Evolutionary conservation across 1,140 invertebrate species (phyloP), one percentile per base, ranked within the genome.

Genomic region (Mamestra configurata): DNA sequence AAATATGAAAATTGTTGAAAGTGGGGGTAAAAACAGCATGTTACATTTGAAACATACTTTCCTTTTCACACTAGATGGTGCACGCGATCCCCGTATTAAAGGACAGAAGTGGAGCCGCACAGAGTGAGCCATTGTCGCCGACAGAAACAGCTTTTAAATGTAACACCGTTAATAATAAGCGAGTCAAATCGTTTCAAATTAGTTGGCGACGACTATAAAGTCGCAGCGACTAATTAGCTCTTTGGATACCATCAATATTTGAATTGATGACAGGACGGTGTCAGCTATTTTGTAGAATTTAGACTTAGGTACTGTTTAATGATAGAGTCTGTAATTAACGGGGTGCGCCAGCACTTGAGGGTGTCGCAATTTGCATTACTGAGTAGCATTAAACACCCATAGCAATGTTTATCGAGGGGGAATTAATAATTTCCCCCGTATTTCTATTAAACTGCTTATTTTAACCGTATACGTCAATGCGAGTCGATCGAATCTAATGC

Each of bases 11-110:
- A n/a, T n/a, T n/a, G 20, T 22, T 64, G 73, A 64, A 77, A 64
- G 37, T 15, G 24, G 1, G 40, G 35, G 51, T 75, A 10, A 59
- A 75, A 75, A 75, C 71, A 75, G 10, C 4, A 43, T 75, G 71
- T 75, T 43, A 57, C 71, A 59, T 77, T 77, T 77, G 57, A 31
- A 64, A 49, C n/a, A 49, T 59, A 77, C 40, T 77, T 37, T 24
- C 53, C 55, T 31, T 76, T 77, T 77, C 73, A 64, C 55, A 35
- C 73, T 53, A 72, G 57, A 40, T 37, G 46, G 22, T n/a, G 18
- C 57, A 76, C 57, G 73, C 73, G 22, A 77, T 31, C 40, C 40
- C 43, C 18, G 22, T 77, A 57, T 77, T 77, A 31, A 49, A 64
- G 57, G 57, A 59, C 70, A 77, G 0, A 37, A 64, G 37, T 27